A percentile compares a stretch with the other conserved stretches of the same genome.
Evolutionary conservation across 2,888 invertebrate species (phyloP).

Genomic region (Dexiosoma caninum): DNA sequence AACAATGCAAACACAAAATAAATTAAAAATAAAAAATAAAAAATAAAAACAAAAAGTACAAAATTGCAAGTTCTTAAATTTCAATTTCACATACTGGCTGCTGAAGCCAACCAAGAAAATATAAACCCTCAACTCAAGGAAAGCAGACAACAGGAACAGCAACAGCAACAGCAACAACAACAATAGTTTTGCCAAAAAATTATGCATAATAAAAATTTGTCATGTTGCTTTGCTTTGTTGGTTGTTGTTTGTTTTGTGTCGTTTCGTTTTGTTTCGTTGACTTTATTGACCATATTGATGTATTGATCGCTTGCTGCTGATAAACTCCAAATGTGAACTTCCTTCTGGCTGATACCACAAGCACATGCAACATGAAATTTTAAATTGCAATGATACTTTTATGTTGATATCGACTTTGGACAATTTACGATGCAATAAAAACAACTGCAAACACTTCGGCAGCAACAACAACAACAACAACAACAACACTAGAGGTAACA

Average conservation of each 20-base stretch:
- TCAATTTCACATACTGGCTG: slow-evolving; percentile 59
- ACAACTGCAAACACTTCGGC: no score
- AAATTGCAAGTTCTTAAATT: slow-evolving; percentile 63
- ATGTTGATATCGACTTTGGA: slow-evolving; percentile 54
- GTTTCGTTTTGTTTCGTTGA: slow-evolving; percentile 58
- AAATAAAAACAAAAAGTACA: slow-evolving; percentile 27
- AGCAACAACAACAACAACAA: background rate
- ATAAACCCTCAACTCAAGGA: background rate
- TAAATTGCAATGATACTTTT: slow-evolving; percentile 55
- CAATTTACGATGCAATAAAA: slow-evolving; percentile 46
- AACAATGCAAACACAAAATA: slow-evolving; percentile 63
- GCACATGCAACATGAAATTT: slow-evolving; percentile 54
- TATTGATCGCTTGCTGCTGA: slow-evolving; percentile 67
- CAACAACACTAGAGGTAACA: background rate
- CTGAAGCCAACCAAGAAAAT: slow-evolving; percentile 1
- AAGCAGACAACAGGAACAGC: slow-evolving; percentile 22
- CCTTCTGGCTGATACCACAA: slow-evolving; percentile 33
- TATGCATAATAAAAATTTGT: slow-evolving; percentile 62
- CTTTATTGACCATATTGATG: slow-evolving; percentile 69
- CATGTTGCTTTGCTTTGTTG: slow-evolving; percentile 51
- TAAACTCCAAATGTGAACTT: slow-evolving; percentile 64
- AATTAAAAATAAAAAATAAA: slow-evolving; percentile 52
- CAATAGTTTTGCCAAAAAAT: slow-evolving; percentile 60
- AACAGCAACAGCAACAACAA: slow-evolving; percentile 18
- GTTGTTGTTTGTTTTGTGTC: slow-evolving; percentile 24